A percentile compares a stretch with the other conserved stretches of the same genome.
Conservation (phyloP, 1,140 invertebrate species). For the Protaetia brevitarsis region DNA sequence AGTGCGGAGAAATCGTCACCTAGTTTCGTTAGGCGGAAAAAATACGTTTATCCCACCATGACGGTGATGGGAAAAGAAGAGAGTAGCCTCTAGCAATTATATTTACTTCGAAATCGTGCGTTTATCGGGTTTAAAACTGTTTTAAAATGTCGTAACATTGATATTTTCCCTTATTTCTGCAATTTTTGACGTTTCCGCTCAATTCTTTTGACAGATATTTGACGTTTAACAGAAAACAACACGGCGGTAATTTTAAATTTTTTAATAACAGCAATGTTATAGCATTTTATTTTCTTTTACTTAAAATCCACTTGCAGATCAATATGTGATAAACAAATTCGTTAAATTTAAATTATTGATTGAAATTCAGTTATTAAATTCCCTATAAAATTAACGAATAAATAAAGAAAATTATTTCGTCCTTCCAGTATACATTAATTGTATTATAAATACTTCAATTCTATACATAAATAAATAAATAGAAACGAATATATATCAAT, state of each 20-base stretch:
- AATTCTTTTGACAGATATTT: constrained; percentile 9
- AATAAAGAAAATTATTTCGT: no score
- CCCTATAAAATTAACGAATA: no score
- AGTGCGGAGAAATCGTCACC: constrained; percentile 52
- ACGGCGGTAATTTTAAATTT: background rate
- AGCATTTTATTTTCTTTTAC: no score
- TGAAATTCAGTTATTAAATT: no score
- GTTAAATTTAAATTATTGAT: no score
- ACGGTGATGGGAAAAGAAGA: constrained; percentile 54
- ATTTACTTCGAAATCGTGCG: background rate
- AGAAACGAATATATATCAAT: constrained; percentile 3
- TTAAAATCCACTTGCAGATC: no score
- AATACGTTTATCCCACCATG: constrained; percentile 57
- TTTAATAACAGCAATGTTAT: background rate
- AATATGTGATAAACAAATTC: no score
- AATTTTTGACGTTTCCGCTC: background rate
- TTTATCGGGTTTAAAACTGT: background rate
- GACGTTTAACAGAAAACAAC: background rate
- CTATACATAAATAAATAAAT: no score
- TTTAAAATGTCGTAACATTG: background rate
- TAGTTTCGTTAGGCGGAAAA: constrained; percentile 58
- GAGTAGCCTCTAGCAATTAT: constrained; percentile 52
- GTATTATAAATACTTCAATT: no score
- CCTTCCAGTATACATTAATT: no score
- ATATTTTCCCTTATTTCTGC: background rate